A percentile compares a stretch with the other conserved stretches of the same genome.
These are phyloP conservation scores for Erythrolamprus reginae DNA, from an alignment of 2,113 vertebrate genomes.

Conservation along the genomic window DNA sequence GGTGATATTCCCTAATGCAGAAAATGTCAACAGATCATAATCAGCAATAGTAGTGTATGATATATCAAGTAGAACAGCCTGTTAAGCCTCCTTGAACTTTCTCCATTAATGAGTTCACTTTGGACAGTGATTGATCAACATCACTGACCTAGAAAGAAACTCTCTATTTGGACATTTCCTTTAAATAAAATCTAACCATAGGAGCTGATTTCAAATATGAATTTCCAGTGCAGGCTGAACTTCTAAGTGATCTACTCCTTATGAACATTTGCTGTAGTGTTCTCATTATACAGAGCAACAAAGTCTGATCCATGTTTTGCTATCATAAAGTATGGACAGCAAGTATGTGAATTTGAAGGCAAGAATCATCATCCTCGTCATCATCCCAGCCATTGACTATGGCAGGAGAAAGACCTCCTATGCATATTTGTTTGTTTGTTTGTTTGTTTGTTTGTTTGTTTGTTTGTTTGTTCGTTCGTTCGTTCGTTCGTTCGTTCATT, in stretches of 20 bases:
- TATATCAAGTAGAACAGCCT: conserved; percentile 45
- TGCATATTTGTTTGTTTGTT: too few relatives aligned
- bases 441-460: too few relatives aligned
- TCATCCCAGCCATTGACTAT: too few relatives aligned
- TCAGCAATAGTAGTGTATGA: too few relatives aligned
- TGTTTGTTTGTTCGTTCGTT: too few relatives aligned
- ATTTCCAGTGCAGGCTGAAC: too few relatives aligned
- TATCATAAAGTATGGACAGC: background rate
- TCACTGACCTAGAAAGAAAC: background rate
- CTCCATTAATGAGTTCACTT: conserved; percentile 26
- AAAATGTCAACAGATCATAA: conserved; percentile 56
- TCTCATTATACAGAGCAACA: background rate
- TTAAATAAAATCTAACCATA: background rate
- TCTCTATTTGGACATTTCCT: background rate
- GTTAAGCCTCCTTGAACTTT: conserved; percentile 41
- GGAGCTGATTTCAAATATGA: background rate
- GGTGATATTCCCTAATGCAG: conserved; percentile 49
- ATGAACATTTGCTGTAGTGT: background rate
- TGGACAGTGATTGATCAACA: background rate
- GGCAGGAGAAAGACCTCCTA: too few relatives aligned
- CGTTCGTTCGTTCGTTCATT: too few relatives aligned
- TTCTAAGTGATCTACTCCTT: background rate
- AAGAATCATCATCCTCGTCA: too few relatives aligned
- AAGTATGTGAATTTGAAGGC: background rate
- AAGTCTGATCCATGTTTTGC: background rate